phyloP scores from a whole-genome alignment of 2,113 vertebrate genomes.

The Thermophis baileyi region DNA sequence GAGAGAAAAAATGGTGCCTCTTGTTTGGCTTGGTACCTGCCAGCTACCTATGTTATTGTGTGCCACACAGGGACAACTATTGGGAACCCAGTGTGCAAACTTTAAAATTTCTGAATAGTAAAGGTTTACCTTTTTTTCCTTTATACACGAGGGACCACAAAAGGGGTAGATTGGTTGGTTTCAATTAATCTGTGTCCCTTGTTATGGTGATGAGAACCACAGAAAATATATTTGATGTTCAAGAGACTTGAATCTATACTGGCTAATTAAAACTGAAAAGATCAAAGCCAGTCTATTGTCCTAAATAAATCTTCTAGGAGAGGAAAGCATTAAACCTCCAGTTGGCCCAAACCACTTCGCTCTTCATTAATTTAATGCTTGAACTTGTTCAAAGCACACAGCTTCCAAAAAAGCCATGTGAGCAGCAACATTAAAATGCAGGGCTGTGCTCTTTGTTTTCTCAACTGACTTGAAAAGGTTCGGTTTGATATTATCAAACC shows the following conservation, averaged over 20 bases:
- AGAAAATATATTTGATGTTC: background rate
- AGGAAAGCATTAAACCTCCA: background rate
- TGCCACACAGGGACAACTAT: background rate
- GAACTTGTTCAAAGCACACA: constrained; percentile 20
- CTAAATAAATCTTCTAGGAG: background rate
- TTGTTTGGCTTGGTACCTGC: background rate
- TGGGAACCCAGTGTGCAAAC: background rate
- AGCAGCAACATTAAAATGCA: constrained; percentile 26
- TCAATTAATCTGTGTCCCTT: background rate
- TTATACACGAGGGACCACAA: background rate
- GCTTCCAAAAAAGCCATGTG: background rate
- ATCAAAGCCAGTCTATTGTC: constrained; percentile 21
- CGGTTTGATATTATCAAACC: background rate
- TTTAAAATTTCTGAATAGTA: background rate
- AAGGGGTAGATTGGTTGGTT: background rate
- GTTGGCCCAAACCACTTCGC: background rate
- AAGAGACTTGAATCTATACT: too few relatives aligned
- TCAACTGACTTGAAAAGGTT: constrained; percentile 21
- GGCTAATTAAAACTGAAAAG: constrained; percentile 26
- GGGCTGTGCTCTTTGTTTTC: background rate
- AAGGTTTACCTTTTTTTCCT: background rate
- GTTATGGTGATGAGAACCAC: background rate
- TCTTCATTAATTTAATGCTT: background rate
- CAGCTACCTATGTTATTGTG: background rate
- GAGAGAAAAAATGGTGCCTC: background rate